These are phyloP conservation scores for Tiaroga cobitis DNA, from an alignment of 2,797 vertebrate genomes.

Conservation along the genomic window DNA sequence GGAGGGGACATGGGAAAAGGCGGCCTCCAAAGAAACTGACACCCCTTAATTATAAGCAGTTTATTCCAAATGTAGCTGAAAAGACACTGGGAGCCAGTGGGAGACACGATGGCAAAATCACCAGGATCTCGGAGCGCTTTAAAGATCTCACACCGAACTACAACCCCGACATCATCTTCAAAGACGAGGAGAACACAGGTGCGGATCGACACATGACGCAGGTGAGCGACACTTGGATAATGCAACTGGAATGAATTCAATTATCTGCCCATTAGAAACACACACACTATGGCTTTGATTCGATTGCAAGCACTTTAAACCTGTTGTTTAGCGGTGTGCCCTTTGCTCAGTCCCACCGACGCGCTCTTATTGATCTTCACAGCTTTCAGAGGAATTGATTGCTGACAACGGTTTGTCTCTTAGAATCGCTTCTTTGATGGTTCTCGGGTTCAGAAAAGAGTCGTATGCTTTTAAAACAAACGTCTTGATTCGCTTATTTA, in stretches of 20 bases:
- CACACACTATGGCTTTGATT: conserved; percentile 50
- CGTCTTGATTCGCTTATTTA: neutral
- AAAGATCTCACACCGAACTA: conserved; percentile 97
- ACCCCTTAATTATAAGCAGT: conserved; percentile 95
- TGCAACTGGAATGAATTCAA: conserved; percentile 37
- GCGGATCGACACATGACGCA: conserved; percentile 94
- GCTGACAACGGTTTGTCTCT: conserved; percentile 34
- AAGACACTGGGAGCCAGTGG: conserved; percentile 97
- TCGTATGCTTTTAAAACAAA: neutral
- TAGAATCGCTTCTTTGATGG: neutral
- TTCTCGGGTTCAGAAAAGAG: neutral
- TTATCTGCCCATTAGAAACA: conserved; percentile 54
- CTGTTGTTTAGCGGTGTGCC: conserved; percentile 39
- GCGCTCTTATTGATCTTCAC: conserved; percentile 65
- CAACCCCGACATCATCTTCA: conserved; percentile 98
- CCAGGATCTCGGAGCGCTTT: conserved; percentile 92
- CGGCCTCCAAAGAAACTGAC: conserved; percentile 91
- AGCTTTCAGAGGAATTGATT: conserved; percentile 57
- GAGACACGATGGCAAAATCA: conserved; percentile 94
- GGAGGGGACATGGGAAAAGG: conserved; percentile 94
- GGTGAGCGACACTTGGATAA: conserved; percentile 72
- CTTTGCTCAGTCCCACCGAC: conserved; percentile 67
- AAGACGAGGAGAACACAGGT: conserved; percentile 98
- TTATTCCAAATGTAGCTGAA: conserved; percentile 95
- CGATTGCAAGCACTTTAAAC: conserved; percentile 46